These are phyloP conservation scores for Hoplodrina ambigua DNA, from an alignment of 2,888 invertebrate genomes.

Conservation along the genomic window DNA sequence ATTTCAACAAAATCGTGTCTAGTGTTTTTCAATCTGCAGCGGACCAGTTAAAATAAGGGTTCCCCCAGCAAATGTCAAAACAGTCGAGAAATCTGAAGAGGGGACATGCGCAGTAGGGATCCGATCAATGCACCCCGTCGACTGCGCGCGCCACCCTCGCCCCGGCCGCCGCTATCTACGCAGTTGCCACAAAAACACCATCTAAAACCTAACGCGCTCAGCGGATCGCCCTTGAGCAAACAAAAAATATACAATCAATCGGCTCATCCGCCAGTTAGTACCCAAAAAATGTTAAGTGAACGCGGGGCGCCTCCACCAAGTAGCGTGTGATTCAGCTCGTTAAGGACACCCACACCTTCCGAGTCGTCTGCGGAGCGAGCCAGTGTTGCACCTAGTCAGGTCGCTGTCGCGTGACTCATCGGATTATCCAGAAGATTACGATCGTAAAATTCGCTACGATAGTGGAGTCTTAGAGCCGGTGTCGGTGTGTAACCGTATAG, in stretches of 20 bases:
- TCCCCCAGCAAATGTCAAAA: slow-evolving; percentile 81
- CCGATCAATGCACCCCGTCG: slow-evolving; percentile 87
- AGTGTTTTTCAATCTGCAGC: slow-evolving; percentile 41
- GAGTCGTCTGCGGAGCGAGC: slow-evolving; percentile 68
- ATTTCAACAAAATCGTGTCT: slow-evolving; percentile 12
- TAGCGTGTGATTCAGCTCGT: slow-evolving; percentile 75
- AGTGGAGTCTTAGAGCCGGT: slow-evolving; percentile 72
- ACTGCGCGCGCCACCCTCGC: slow-evolving; percentile 86
- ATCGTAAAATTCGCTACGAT: slow-evolving; percentile 75
- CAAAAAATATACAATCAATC: slow-evolving; percentile 73
- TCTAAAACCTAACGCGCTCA: slow-evolving; percentile 74
- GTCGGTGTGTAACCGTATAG: slow-evolving; percentile 70
- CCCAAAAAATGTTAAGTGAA: slow-evolving; percentile 69
- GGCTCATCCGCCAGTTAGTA: slow-evolving; percentile 66
- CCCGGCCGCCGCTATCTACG: slow-evolving; percentile 81
- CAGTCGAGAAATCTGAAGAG: slow-evolving; percentile 74
- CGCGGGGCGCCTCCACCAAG: slow-evolving; percentile 75
- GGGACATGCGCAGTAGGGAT: slow-evolving; percentile 85
- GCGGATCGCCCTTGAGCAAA: slow-evolving; percentile 77
- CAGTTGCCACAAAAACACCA: slow-evolving; percentile 86
- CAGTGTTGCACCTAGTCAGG: slow-evolving; percentile 76
- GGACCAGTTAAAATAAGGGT: slow-evolving; percentile 51
- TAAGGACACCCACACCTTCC: slow-evolving; percentile 88
- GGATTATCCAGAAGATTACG: slow-evolving; percentile 83
- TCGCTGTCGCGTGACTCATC: slow-evolving; percentile 85